Evolutionary conservation across 1,140 invertebrate genomes (phyloP), one percentile per base, ranked within the genome.

Genomic region (Pomacea maculata): DNA sequence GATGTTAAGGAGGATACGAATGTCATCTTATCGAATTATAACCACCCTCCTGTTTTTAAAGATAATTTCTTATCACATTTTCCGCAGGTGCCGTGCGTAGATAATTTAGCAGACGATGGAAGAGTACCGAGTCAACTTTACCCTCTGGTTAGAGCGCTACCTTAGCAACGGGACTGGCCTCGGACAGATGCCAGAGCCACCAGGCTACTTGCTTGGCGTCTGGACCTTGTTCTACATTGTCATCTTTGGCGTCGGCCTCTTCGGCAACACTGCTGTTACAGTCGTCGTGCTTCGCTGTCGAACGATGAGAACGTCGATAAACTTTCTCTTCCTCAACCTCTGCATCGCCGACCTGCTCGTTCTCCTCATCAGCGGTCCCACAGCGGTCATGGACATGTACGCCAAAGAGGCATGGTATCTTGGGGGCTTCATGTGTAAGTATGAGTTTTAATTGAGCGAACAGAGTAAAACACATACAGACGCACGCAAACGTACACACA

Each of bases 281-380:
- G 67, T 83, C 29, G 87, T 88, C 4, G 84, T 88, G 15, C 68
- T 82, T n/a, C 75, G 73, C 52, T 85, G 82, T 70, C 83, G 84
- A 25, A 82, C 84, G 10, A 96, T 97, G 95, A 93, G 95, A 78
- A 96, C 95, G 0, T 95, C 96, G 8, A 96, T 96, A 14, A 96
- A 96, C 88, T 94, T 96, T 7, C 96, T 96, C 89, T 92, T 97
- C 54, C 92, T 96, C 19, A 97, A 97, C 91, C 92, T 97, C 92
- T 95, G 90, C 79, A 81, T 91, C 45, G 89, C 89, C 61, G 96
- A 96, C 90, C 94, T 97, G 67, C 91, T 97, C 14, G 93, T 97
- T 29, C 95, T 96, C 9, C 94, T 97, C 0, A 95, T 97, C 86
- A 97, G 96, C 86, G 95, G 97, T 92, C 96, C 96, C 0, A 95